Conservation (phyloP, 2,113 vertebrate genomes). For the Setophaga petechia region DNA sequence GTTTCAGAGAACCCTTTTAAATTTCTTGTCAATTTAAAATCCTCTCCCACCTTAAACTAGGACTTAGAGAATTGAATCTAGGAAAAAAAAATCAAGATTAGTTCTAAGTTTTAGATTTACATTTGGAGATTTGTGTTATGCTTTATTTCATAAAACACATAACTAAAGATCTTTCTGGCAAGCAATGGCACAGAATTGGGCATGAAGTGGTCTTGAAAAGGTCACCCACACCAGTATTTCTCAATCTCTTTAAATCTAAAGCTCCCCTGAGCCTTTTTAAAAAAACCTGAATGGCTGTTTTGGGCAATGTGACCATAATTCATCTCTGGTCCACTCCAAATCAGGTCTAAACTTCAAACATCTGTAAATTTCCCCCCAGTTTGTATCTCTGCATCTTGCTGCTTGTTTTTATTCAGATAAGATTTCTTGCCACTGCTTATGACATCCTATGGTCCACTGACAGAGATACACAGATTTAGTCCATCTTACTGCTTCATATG, state of each 20-base stretch:
- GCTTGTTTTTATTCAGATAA: not conserved
- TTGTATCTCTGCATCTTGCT: not conserved
- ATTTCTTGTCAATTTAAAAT: not conserved
- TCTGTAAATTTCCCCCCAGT: not conserved
- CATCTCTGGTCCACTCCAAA: not conserved
- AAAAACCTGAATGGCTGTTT: not conserved
- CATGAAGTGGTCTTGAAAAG: not conserved
- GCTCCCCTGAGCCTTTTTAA: not conserved
- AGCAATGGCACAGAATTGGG: not conserved
- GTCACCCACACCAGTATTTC: not conserved
- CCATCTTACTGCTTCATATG: not conserved
- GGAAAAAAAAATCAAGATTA: not conserved
- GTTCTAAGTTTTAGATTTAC: conserved; percentile 21
- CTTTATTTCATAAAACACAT: conserved; percentile 36
- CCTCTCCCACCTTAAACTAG: not conserved
- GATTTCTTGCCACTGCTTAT: not conserved
- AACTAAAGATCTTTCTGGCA: not conserved
- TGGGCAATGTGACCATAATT: not conserved
- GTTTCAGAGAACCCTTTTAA: not conserved
- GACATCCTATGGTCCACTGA: not conserved
- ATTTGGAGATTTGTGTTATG: conserved; percentile 26
- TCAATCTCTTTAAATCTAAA: not conserved
- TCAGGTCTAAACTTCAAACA: not conserved
- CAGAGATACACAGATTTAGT: not conserved
- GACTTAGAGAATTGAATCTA: not conserved